Evolutionary conservation across 1,140 invertebrate species (phyloP), one percentile per base, ranked within the genome.

Genomic region (Macrobrachium rosenbergii): DNA sequence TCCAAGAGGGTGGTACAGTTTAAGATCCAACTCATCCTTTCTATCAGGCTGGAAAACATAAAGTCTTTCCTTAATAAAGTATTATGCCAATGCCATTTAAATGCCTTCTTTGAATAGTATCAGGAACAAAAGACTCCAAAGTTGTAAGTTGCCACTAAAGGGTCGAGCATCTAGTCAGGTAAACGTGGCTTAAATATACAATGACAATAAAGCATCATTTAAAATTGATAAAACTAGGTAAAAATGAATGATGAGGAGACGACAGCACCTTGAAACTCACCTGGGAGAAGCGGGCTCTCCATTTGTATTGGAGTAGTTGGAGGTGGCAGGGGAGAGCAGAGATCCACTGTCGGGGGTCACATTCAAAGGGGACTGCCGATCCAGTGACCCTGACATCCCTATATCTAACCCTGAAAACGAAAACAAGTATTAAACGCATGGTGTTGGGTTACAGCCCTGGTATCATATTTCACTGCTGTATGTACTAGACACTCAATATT

Each of bases 321-420:
- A 67, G 28, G 88, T 23, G 11, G 88, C 91, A 19, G 90, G 90
- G 86, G 93, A 93, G 72, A 94, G 94, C 82, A 97, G 92, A 91
- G 94, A 94, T 21, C 95, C 96, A 45, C 96, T 96, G 91, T 97
- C 96, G 59, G 96, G 96, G 91, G 97, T 97, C 94, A 97, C 95
- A 83, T 94, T 94, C 88, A 96, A 93, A 58, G 96, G 96, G 82
- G 95, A 96, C 91, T 97, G 96, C 14, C 96, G 96, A 77, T 90
- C 90, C 72, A 90, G 64, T 62, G 88, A 86, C 69, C 88, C 82
- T 63, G 86, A 88, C 86, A 88, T 88, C 58, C 86, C 86, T 73
- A 88, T 83, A 76, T 88, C 86, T 73, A 88, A 23, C 59, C 86
- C 86, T 88, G 86, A 5, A 64, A 84, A 19, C 19, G 78, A 43